Conservation (phyloP, 37 sponge, comb jelly and placozoan genomes). For the Agelas oroides region DNA sequence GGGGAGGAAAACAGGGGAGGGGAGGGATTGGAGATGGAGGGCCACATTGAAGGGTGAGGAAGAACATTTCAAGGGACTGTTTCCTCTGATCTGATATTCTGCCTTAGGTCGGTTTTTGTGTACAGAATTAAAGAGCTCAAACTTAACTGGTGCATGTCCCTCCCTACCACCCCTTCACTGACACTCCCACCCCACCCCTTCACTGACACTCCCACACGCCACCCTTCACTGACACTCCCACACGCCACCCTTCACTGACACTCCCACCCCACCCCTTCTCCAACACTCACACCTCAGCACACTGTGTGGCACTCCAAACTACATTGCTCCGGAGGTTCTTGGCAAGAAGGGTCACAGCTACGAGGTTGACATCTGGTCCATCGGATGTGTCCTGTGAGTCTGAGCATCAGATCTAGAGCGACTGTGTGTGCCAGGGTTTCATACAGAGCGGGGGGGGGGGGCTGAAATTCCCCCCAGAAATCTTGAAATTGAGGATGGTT, state of each 20-base stretch:
- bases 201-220: not conserved
- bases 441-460: too few relatives aligned
- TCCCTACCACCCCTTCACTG: not conserved
- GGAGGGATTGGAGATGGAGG: too few relatives aligned
- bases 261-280: too few relatives aligned
- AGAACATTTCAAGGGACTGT: too few relatives aligned
- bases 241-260: too few relatives aligned
- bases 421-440: not conserved
- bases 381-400: slow-evolving; percentile 89
- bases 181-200: too few relatives aligned
- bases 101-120: too few relatives aligned
- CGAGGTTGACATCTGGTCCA: slow-evolving; percentile 95
- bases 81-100: too few relatives aligned
- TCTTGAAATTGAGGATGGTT: not conserved
- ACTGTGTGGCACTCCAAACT: slow-evolving; percentile 97
- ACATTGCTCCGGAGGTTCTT: slow-evolving; percentile 96
- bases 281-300: slow-evolving; percentile 50
- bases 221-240: too few relatives aligned
- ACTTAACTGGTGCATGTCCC: not conserved
- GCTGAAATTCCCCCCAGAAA: too few relatives aligned
- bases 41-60: too few relatives aligned
- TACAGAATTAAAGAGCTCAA: not conserved
- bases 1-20: too few relatives aligned
- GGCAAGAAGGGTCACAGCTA: slow-evolving; percentile 94
- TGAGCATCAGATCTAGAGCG: not conserved